A percentile compares a stretch with the other conserved stretches of the same genome.
Conservation (phyloP, 2,888 invertebrate species). For the Eilema depressum region DNA sequence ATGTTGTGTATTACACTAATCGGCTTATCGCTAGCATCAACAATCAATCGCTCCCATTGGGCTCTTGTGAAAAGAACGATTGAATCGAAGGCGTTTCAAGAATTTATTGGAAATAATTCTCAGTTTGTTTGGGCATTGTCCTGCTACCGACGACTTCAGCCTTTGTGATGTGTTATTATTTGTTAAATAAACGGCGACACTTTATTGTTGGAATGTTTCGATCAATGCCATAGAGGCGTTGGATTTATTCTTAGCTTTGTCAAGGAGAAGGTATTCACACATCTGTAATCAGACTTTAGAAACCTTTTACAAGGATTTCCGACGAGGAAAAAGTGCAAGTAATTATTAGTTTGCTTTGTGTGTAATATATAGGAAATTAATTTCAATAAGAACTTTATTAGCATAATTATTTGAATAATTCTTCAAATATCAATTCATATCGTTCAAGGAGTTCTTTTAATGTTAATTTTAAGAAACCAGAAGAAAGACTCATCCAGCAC, state of each 20-base stretch:
- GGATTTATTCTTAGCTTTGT: constrained; percentile 51
- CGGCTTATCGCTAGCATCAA: constrained; percentile 78
- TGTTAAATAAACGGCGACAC: constrained; percentile 82
- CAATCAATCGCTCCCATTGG: constrained; percentile 68
- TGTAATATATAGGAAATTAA: neutral
- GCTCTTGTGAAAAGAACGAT: constrained; percentile 59
- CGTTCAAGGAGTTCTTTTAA: neutral
- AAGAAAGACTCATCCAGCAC: too few species aligned
- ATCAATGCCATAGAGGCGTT: constrained; percentile 70
- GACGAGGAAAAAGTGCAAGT: constrained; percentile 9
- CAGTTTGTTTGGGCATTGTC: constrained; percentile 83
- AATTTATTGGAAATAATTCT: constrained; percentile 85
- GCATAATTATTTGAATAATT: too few species aligned
- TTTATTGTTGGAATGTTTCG: constrained; percentile 73
- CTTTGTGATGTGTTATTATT: constrained; percentile 80
- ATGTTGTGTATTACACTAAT: constrained; percentile 81
- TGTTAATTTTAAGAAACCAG: too few species aligned
- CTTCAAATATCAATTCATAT: too few species aligned
- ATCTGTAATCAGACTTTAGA: constrained; percentile 45
- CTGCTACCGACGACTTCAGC: constrained; percentile 72
- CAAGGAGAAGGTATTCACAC: constrained; percentile 45
- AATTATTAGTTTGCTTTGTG: constrained; percentile 5
- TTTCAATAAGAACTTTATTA: neutral
- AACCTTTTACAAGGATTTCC: constrained; percentile 20
- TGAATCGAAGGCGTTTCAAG: constrained; percentile 81